phyloP scores from a whole-genome alignment of 2,113 vertebrate species.

The Vicugna pacos region DNA sequence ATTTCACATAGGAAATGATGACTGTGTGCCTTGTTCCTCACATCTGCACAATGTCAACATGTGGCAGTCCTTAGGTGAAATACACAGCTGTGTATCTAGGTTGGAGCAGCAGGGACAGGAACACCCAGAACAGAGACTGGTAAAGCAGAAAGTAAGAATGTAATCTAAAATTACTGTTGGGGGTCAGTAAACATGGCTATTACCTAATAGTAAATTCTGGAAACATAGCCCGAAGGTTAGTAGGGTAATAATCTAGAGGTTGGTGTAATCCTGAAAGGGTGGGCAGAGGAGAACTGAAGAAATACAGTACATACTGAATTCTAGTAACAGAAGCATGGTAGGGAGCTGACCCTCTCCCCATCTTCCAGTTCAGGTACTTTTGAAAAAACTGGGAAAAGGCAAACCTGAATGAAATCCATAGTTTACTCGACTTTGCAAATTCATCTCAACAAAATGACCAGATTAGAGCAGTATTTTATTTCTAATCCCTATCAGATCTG shows the following conservation, averaged over 20 bases:
- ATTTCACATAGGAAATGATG: not conserved
- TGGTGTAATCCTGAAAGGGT: not conserved
- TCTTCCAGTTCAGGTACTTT: conserved; percentile 14
- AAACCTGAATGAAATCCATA: not conserved
- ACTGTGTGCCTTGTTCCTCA: not conserved
- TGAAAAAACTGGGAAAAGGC: not conserved
- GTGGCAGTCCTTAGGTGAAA: conserved; percentile 7
- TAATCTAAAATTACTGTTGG: not conserved
- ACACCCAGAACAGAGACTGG: not conserved
- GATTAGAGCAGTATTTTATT: not conserved
- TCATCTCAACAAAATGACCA: not conserved
- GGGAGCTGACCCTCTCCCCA: not conserved
- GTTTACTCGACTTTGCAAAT: not conserved
- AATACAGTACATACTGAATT: not conserved
- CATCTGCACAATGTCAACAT: not conserved
- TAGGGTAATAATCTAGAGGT: not conserved
- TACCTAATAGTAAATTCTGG: not conserved
- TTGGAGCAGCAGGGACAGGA: not conserved
- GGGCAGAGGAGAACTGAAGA: not conserved
- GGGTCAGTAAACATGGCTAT: not conserved
- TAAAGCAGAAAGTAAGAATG: not conserved
- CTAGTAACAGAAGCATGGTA: not conserved
- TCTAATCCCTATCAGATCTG: conserved; percentile 89
- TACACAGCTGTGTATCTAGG: not conserved
- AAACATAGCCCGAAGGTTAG: not conserved